Evolutionary conservation across 1,140 invertebrate genomes (phyloP).

Genomic region (Drosophila jambulina): DNA sequence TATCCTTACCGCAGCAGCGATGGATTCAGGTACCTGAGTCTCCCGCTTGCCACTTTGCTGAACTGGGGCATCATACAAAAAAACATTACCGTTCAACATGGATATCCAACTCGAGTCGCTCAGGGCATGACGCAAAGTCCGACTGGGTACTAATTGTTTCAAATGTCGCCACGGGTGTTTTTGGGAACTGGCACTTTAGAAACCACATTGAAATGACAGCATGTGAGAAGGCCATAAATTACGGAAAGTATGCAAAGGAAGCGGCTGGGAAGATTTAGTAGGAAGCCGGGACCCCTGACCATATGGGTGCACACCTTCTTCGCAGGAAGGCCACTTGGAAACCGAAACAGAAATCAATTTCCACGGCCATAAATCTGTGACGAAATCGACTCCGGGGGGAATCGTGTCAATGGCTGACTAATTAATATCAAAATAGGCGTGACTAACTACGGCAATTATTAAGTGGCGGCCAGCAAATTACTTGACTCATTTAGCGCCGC

Average conservation of each 20-base stretch:
- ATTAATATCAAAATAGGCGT: constrained; percentile 77
- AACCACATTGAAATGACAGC: constrained; percentile 84
- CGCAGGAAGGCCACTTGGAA: constrained; percentile 15
- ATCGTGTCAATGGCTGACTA: constrained; percentile 58
- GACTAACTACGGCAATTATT: constrained; percentile 71
- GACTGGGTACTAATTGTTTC: constrained; percentile 80
- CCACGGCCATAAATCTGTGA: constrained; percentile 66
- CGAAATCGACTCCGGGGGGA: constrained; percentile 13
- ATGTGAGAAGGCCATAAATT: constrained; percentile 84
- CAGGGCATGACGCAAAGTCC: no score
- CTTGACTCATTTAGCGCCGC: constrained; percentile 33
- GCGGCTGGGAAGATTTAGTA: constrained; percentile 59
- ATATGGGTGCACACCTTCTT: constrained; percentile 76
- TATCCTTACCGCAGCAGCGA: no score
- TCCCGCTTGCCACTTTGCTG: no score
- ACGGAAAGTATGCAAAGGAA: constrained; percentile 54
- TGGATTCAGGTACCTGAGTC: no score
- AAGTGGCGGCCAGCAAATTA: constrained; percentile 28
- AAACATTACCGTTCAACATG: no score
- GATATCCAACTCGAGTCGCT: no score
- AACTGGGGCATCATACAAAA: no score
- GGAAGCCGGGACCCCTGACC: constrained; percentile 63
- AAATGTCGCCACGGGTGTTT: constrained; percentile 71
- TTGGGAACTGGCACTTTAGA: constrained; percentile 59
- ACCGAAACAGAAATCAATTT: constrained; percentile 65